Conservation (phyloP, 2,797 vertebrate species). For the Thalassophryne amazonica region DNA sequence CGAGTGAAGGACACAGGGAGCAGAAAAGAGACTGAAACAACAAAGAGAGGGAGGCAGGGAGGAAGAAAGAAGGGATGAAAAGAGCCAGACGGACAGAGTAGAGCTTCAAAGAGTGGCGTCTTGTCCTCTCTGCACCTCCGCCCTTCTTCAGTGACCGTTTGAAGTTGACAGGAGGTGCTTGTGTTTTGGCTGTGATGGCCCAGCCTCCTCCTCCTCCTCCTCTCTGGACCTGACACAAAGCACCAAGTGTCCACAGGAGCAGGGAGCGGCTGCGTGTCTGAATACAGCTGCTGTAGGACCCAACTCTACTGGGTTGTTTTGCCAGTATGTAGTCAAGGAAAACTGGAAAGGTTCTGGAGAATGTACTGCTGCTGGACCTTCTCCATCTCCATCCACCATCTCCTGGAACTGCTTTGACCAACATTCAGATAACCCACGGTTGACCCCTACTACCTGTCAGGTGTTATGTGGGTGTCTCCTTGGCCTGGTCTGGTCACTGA, state of each 20-base stretch:
- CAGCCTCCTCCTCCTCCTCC: constrained; percentile 24
- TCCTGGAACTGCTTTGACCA: no score
- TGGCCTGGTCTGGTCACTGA: no score
- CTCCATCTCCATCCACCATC: no score
- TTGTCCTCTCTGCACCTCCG: constrained; percentile 3
- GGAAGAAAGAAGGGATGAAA: constrained; percentile 23
- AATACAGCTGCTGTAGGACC: background rate
- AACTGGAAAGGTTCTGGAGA: no score
- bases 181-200: constrained; percentile 27
- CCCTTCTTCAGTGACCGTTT: constrained; percentile 50
- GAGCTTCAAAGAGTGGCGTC: constrained; percentile 50
- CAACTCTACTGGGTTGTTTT: background rate
- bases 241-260: constrained; percentile 56
- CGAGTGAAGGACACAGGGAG: background rate
- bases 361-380: no score
- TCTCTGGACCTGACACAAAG: constrained; percentile 55
- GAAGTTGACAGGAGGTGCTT: constrained; percentile 62
- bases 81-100: constrained; percentile 14
- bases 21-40: background rate
- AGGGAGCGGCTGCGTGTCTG: background rate
- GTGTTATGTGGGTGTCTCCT: no score
- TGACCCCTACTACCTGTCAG: no score
- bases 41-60: constrained; percentile 6
- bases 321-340: background rate
- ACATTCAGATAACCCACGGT: no score